A percentile compares a stretch with the other conserved stretches of the same genome.
These are phyloP conservation scores for Diorhabda sublineata DNA, from an alignment of 1,140 invertebrate species.

Conservation along the genomic window DNA sequence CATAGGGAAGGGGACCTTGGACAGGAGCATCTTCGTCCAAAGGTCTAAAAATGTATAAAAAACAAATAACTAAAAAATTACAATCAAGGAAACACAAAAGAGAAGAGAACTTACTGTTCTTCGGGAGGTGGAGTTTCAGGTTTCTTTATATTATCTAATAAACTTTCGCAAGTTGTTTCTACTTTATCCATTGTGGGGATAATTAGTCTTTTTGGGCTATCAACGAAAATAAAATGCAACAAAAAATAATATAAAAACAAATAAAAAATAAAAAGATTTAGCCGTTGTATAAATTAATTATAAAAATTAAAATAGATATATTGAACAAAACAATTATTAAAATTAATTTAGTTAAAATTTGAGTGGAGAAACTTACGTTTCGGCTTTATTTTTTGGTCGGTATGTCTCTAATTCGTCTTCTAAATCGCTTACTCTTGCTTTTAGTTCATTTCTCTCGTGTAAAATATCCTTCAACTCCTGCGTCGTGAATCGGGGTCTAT, in stretches of 20 bases:
- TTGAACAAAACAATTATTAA: too few relatives aligned
- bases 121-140: constrained; percentile 5
- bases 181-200: constrained; percentile 26
- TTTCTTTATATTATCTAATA: constrained; percentile 17
- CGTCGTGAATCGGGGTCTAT: constrained; percentile 84
- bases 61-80: constrained; percentile 2
- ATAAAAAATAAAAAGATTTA: constrained; percentile 1
- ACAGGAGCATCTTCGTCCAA: constrained; percentile 81
- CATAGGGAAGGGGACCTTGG: constrained; percentile 90
- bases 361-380: constrained; percentile 34
- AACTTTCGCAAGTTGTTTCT: constrained; percentile 26
- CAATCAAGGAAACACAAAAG: constrained; percentile 7
- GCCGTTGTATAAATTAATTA: too few relatives aligned
- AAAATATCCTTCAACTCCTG: constrained; percentile 82
- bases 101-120: constrained; percentile 6
- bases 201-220: constrained; percentile 16
- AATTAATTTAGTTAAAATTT: too few relatives aligned
- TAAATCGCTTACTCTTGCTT: constrained; percentile 77
- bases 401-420: constrained; percentile 81
- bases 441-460: constrained; percentile 84
- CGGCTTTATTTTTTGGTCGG: constrained; percentile 53
- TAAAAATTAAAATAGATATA: too few relatives aligned
- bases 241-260: constrained; percentile 17
- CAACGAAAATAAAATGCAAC: constrained; percentile 17
- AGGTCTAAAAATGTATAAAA: constrained; percentile 41